phyloP scores from a whole-genome alignment of 2,113 vertebrate species.

The Vireo altiloquus region DNA sequence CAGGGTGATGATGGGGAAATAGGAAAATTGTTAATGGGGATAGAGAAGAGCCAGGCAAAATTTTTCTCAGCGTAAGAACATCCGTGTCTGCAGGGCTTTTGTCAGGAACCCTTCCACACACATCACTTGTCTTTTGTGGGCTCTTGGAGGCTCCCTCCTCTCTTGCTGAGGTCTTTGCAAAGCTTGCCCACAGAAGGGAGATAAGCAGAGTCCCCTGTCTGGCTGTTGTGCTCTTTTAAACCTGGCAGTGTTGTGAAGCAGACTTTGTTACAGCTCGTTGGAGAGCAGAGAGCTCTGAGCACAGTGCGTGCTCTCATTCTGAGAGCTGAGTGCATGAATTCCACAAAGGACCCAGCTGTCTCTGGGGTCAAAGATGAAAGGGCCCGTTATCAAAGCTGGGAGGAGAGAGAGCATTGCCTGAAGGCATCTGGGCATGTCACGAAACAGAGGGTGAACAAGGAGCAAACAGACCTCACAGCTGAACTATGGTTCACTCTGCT shows the following conservation, averaged over 20 bases:
- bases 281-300: not conserved
- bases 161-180: not conserved
- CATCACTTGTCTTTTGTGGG: not conserved
- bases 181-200: not conserved
- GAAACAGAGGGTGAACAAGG: not conserved
- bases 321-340: not conserved
- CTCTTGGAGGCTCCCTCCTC: not conserved
- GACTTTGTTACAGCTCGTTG: not conserved
- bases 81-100: not conserved
- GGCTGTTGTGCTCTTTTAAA: not conserved
- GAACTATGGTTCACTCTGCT: not conserved
- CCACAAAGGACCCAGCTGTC: not conserved
- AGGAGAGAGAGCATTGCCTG: not conserved
- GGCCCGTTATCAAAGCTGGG: not conserved
- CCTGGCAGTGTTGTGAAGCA: not conserved
- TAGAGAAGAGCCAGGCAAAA: not conserved
- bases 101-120: not conserved
- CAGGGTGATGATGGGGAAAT: not conserved
- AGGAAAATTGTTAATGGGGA: not conserved
- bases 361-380: conserved; percentile 33
- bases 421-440: not conserved
- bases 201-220: not conserved
- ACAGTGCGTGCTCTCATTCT: not conserved
- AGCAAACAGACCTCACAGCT: not conserved
- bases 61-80: not conserved